A percentile compares a stretch with the other conserved stretches of the same genome.
phyloP scores from a whole-genome alignment of 2,113 vertebrate species.

The Catharus minimus region DNA sequence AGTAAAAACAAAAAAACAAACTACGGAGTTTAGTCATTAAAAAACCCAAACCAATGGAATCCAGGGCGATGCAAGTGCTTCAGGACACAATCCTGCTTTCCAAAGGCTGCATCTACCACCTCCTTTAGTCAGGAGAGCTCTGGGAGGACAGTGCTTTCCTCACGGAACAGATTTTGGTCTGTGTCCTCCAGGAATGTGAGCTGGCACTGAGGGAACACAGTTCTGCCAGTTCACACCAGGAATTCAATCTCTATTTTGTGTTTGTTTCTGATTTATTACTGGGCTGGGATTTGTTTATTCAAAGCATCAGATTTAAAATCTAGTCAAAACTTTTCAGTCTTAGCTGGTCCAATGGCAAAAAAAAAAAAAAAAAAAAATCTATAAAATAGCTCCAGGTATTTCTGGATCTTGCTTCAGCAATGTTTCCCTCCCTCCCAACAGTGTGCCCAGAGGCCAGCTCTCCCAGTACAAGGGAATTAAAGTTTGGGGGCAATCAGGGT shows the following conservation, averaged over 20 bases:
- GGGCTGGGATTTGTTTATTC: neutral
- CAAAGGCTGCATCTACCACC: neutral
- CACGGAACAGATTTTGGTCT: neutral
- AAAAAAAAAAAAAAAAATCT: neutral
- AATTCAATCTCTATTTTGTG: neutral
- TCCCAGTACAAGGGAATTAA: neutral
- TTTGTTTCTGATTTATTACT: neutral
- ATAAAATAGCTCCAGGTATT: neutral
- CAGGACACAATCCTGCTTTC: neutral
- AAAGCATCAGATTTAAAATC: neutral
- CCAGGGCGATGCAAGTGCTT: neutral
- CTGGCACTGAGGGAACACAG: neutral
- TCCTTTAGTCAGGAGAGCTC: neutral
- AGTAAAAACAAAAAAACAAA: neutral
- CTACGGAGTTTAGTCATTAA: constrained; percentile 40
- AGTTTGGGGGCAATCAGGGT: neutral
- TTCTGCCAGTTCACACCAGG: neutral
- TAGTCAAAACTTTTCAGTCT: neutral
- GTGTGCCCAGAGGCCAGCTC: constrained; percentile 22
- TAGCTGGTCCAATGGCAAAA: neutral
- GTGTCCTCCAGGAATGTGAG: neutral
- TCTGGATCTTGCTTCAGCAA: neutral
- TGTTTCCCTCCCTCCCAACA: neutral
- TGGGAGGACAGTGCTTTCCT: neutral
- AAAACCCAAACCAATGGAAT: neutral